phyloP scores from a whole-genome alignment of 2,113 vertebrate genomes.

The Oncorhynchus keta region DNA sequence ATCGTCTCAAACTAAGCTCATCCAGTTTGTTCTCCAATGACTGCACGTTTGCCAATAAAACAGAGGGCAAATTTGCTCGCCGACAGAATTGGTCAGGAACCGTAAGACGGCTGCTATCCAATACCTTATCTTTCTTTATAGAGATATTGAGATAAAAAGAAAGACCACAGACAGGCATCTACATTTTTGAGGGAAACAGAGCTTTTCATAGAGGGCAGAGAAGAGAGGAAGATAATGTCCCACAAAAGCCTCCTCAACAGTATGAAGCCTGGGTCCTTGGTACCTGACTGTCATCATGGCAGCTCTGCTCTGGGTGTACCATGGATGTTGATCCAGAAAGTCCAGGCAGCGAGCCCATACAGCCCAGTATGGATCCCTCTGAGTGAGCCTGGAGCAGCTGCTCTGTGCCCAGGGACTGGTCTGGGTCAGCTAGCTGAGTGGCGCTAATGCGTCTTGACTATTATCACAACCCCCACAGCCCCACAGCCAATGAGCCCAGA shows the following conservation, averaged over 20 bases:
- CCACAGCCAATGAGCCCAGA: constrained; percentile 48
- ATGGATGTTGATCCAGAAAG: constrained; percentile 36
- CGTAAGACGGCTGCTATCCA: too few relatives aligned
- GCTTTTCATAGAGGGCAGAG: not conserved
- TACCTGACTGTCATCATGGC: constrained; percentile 49
- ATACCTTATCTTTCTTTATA: too few relatives aligned
- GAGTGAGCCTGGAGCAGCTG: constrained; percentile 46
- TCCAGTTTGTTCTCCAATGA: too few relatives aligned
- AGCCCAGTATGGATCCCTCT: constrained; percentile 45
- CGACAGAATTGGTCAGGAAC: too few relatives aligned
- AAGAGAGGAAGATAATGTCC: not conserved
- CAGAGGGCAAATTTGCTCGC: too few relatives aligned
- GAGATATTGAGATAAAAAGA: constrained; percentile 24
- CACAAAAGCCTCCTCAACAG: constrained; percentile 14
- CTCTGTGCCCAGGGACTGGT: constrained; percentile 50
- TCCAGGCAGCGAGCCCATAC: constrained; percentile 30
- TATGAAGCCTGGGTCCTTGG: constrained; percentile 25
- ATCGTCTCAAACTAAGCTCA: too few relatives aligned
- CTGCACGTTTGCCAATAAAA: too few relatives aligned
- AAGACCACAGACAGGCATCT: constrained; percentile 34
- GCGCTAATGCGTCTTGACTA: constrained; percentile 57
- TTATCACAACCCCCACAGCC: constrained; percentile 47
- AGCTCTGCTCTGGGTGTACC: constrained; percentile 26
- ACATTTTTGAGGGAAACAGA: constrained; percentile 4
- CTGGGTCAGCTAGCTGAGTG: constrained; percentile 56